Evolutionary conservation across 23 tunicate species (phyloP).

Genomic region (Trididemnum nubilum): DNA sequence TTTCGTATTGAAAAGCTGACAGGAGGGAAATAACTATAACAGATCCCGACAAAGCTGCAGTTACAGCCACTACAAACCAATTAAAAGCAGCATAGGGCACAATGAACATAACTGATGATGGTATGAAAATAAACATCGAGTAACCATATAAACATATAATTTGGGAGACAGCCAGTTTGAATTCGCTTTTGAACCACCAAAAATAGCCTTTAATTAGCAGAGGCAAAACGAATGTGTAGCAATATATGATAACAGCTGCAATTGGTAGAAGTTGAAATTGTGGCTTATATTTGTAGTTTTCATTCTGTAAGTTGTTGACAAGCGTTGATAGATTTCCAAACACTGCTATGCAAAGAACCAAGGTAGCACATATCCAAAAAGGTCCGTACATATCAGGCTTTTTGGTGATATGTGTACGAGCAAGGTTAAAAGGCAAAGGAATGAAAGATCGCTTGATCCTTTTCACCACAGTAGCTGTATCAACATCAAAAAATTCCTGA

Average conservation of each 20-base stretch:
- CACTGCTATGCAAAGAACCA: conserved; percentile 73
- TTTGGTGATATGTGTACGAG: conserved; percentile 52
- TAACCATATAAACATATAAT: conserved; percentile 86
- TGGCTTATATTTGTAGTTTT: conserved; percentile 72
- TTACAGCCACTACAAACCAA: conserved; percentile 68
- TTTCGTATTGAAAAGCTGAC: conserved; percentile 51
- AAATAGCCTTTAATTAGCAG: conserved; percentile 54
- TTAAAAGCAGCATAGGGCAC: conserved; percentile 63
- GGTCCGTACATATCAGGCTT: conserved; percentile 97
- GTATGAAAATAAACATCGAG: conserved; percentile 81
- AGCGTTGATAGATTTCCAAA: conserved; percentile 83
- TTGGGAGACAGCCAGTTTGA: conserved; percentile 52
- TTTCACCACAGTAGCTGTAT: conserved; percentile 54
- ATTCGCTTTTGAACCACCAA: conserved; percentile 56
- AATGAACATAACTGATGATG: conserved; percentile 58
- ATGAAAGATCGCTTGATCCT: conserved; percentile 72
- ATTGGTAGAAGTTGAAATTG: conserved; percentile 76
- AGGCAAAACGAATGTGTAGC: conserved; percentile 86
- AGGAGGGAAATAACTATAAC: conserved; percentile 55
- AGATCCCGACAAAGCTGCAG: conserved; percentile 64
- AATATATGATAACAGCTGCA: conserved; percentile 74
- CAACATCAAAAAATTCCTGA: conserved; percentile 85
- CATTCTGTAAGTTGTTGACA: conserved; percentile 51
- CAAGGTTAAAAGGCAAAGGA: conserved; percentile 48
- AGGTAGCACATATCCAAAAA: conserved; percentile 95